Conservation (phyloP, 2,888 invertebrate species). For the Petrophora chlorosata region DNA sequence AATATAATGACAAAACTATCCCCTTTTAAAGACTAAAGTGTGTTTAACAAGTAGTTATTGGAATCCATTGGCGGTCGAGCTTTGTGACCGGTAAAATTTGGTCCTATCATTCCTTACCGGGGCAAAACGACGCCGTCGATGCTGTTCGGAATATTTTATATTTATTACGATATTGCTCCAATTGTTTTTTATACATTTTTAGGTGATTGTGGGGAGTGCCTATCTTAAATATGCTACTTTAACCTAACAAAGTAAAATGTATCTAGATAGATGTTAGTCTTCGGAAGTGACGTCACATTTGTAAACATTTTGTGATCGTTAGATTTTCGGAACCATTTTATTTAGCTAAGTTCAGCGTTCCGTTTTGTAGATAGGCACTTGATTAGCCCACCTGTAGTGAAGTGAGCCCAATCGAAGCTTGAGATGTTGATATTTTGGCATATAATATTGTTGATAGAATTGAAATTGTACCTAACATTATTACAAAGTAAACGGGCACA, state of each 20-base stretch:
- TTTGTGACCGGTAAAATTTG: slow-evolving; percentile 85
- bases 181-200: slow-evolving; percentile 37
- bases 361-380: too few species aligned
- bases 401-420: slow-evolving; percentile 35
- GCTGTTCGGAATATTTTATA: slow-evolving; percentile 55
- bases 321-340: too few species aligned
- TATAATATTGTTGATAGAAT: slow-evolving; percentile 34
- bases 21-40: slow-evolving; percentile 65
- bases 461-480: slow-evolving; percentile 46
- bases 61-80: slow-evolving; percentile 48
- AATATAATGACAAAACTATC: slow-evolving; percentile 40
- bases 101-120: slow-evolving; percentile 86
- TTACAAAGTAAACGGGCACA: slow-evolving; percentile 72
- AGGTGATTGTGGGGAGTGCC: too few species aligned
- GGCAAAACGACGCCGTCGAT: slow-evolving; percentile 58
- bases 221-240: too few species aligned
- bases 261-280: too few species aligned
- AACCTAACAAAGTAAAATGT: too few species aligned
- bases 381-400: too few species aligned
- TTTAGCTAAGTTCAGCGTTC: too few species aligned
- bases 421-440: slow-evolving; percentile 36
- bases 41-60: slow-evolving; percentile 55
- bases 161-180: slow-evolving; percentile 40
- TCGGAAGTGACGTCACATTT: too few species aligned
- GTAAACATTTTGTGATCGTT: too few species aligned